phyloP scores from a whole-genome alignment of 2,113 vertebrate genomes.

The Lagopus leucura region DNA sequence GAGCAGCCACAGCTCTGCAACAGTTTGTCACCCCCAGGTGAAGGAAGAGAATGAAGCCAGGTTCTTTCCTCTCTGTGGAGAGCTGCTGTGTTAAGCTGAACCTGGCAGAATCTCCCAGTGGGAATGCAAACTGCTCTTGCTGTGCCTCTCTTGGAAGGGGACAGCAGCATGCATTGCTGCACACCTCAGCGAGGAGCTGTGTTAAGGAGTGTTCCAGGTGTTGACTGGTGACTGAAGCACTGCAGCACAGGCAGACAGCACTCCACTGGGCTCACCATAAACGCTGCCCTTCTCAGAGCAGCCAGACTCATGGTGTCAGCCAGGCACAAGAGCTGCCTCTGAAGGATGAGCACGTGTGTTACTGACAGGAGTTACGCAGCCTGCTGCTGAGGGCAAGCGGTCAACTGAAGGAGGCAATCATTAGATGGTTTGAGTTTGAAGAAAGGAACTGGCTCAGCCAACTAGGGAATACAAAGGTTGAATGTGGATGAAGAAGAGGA shows the following conservation, averaged over 20 bases:
- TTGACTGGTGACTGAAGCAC: fast-evolving
- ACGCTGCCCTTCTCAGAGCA: neutral
- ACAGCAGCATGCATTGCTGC: fast-evolving
- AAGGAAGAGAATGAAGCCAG: neutral
- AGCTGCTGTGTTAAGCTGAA: neutral
- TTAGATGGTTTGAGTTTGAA: neutral
- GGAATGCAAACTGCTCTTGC: too few species aligned
- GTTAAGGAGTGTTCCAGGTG: fast-evolving
- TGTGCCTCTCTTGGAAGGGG: neutral
- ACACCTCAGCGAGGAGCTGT: neutral
- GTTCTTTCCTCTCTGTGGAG: neutral
- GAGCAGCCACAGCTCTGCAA: neutral
- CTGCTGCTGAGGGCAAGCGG: neutral
- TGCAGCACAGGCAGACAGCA: neutral
- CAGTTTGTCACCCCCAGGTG: neutral
- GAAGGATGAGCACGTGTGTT: fast-evolving
- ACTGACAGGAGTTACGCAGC: fast-evolving
- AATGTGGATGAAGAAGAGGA: neutral
- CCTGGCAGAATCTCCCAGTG: neutral
- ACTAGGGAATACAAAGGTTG: neutral
- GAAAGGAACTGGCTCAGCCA: neutral
- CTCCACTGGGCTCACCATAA: neutral
- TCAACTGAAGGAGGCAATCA: neutral
- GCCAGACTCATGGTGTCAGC: neutral
- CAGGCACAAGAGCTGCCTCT: neutral